Percentiles rank a stretch among this genome's conserved stretches.
phyloP scores from a whole-genome alignment of 1,140 invertebrate species.

The Asbolus verrucosus region DNA sequence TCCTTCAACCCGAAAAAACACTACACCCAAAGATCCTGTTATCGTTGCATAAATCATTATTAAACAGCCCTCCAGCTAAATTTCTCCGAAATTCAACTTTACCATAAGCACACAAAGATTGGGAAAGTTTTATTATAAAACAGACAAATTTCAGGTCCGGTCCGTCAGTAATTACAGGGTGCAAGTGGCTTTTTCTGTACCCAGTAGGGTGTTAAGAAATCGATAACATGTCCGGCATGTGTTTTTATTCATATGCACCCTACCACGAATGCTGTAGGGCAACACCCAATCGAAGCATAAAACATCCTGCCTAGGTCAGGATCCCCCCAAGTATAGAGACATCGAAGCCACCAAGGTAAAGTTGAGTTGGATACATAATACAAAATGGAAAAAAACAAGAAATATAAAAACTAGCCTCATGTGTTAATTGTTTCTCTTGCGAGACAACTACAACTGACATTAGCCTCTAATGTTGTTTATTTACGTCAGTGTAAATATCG shows the following conservation, averaged over 20 bases:
- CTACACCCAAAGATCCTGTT: no score
- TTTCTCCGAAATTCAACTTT: no score
- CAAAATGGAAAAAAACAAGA: constrained; percentile 1
- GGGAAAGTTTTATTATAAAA: background rate
- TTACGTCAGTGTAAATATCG: constrained; percentile 27
- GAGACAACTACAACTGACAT: no score
- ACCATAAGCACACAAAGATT: no score
- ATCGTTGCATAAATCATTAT: no score
- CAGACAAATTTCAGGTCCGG: background rate
- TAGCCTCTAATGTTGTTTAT: constrained; percentile 37
- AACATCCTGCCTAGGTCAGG: constrained; percentile 32
- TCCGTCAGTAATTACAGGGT: constrained; percentile 15
- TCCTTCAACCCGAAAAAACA: no score
- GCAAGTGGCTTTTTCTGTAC: constrained; percentile 32
- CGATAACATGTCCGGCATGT: constrained; percentile 36
- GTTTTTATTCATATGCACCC: constrained; percentile 39
- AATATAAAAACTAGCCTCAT: background rate
- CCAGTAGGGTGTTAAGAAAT: constrained; percentile 32
- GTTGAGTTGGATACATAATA: constrained; percentile 1
- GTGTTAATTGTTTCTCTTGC: constrained; percentile 16
- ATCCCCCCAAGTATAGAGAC: constrained; percentile 19
- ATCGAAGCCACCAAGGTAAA: background rate
- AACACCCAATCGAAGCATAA: constrained; percentile 14
- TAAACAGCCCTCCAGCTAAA: no score
- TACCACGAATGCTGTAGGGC: background rate